A percentile compares a stretch with the other conserved stretches of the same genome.
Conservation (phyloP, 2,113 vertebrate species). For the Onychostruthus taczanowskii region DNA sequence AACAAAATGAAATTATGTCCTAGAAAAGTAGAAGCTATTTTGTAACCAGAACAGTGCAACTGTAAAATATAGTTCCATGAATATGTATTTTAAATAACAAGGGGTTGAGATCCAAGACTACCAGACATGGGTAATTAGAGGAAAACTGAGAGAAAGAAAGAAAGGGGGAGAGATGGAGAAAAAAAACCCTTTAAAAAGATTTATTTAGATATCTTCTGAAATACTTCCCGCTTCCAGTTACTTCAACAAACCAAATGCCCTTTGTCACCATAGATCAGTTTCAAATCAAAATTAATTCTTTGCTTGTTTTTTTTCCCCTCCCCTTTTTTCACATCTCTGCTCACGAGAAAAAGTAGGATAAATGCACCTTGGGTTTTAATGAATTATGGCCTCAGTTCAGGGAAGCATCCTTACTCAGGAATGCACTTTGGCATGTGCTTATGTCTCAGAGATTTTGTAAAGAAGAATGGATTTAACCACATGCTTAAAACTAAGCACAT, state of each 20-base stretch:
- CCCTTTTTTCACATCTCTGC: not conserved
- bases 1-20: conserved; percentile 81
- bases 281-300: conserved; percentile 56
- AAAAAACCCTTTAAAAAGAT: conserved; percentile 49
- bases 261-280: conserved; percentile 54
- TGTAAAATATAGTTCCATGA: conserved; percentile 74
- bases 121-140: conserved; percentile 67
- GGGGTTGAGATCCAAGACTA: conserved; percentile 58
- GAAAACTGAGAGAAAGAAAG: conserved; percentile 32
- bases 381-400: conserved; percentile 43
- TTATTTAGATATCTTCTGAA: conserved; percentile 64
- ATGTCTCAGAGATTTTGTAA: conserved; percentile 44
- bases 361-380: conserved; percentile 61
- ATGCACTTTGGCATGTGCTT: conserved; percentile 51
- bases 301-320: not conserved
- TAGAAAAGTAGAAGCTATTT: conserved; percentile 79
- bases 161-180: not conserved
- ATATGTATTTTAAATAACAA: conserved; percentile 77
- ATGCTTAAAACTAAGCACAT: conserved; percentile 55
- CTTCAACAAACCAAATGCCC: conserved; percentile 54
- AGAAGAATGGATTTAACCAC: conserved; percentile 58
- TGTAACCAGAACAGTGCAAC: conserved; percentile 77
- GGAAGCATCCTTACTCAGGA: conserved; percentile 62
- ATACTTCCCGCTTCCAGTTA: conserved; percentile 52
- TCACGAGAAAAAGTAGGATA: conserved; percentile 20